A percentile compares a stretch with the other conserved stretches of the same genome.
These are phyloP conservation scores for Pogonomyrmex barbatus DNA, from an alignment of 1,140 invertebrate species.

Conservation along the genomic window DNA sequence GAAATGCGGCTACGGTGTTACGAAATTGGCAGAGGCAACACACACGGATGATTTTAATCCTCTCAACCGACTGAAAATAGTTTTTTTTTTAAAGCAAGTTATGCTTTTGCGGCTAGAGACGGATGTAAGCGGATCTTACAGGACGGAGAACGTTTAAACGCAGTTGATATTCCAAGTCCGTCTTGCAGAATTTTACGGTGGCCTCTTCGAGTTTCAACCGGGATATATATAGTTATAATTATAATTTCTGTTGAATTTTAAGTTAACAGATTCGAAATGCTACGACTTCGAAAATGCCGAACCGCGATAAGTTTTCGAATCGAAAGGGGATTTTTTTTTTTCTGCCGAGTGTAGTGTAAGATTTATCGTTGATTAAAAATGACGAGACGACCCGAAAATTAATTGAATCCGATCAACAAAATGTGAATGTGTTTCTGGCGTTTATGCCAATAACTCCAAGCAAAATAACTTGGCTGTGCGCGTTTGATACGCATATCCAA, in stretches of 20 bases:
- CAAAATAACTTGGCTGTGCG: slow-evolving; percentile 41
- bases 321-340: slow-evolving; percentile 9
- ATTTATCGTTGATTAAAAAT: slow-evolving; percentile 4
- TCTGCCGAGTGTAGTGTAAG: background rate
- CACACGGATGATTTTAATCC: slow-evolving; percentile 20
- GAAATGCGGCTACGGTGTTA: slow-evolving; percentile 14
- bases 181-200: background rate
- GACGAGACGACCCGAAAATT: background rate
- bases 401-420: slow-evolving; percentile 40
- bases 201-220: background rate
- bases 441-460: slow-evolving; percentile 53
- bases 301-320: background rate
- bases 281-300: background rate
- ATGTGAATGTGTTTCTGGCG: slow-evolving; percentile 49
- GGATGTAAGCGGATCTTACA: background rate
- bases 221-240: background rate
- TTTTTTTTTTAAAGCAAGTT: slow-evolving; percentile 16
- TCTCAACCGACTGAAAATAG: slow-evolving; percentile 20
- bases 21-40: background rate
- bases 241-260: background rate
- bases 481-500: slow-evolving; percentile 43
- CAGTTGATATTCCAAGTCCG: background rate
- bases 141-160: background rate
- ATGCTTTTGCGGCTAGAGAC: background rate
- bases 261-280: background rate